Base-by-base conservation (phyloP, 2,888 invertebrate species). In the Lycocerus yunnanus region DNA sequence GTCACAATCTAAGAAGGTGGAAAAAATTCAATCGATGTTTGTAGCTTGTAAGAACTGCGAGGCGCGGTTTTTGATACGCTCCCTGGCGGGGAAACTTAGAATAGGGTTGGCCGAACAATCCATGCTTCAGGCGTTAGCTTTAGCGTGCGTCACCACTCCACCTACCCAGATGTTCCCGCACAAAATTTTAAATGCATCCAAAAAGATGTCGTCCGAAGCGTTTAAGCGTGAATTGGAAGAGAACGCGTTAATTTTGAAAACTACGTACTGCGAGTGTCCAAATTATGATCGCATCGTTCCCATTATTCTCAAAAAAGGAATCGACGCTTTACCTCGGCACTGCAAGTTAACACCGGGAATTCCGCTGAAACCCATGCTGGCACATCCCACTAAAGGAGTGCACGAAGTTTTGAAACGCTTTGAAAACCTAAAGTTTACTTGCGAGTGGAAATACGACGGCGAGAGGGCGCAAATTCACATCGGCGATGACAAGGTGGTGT, bases 381-480 rank as follows among this genome's bases (percentile, higher is more conserved):
- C 99, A 0, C 98, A 99, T 85, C 99, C 99, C 3, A 97, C 99
- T 0, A 96, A 95, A 86, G 98, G 97, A 3, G 94, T 99, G 1
- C 91, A 92, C 77, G 97, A 98, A 86, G 94, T 98, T 4, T 87
- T 98, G 70, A 90, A 92, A 75, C 90, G 96, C 83, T 92, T 86
- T 74, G 87, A 87, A 75, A 93, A 93, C 13, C 90, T 94, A 78
- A 91, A 92, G 82, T 99, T 99, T 86, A 98, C 98, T 0, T 99
- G 99, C 86, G 99, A 99, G 88, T 99, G 94, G 92, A 99, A 99
- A 87, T 99, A 99, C 86, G 99, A 99, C 87, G 99, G 99, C 0
- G 99, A 99, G 89, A 90, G 99, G 81, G 99, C 98, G 0, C 99
- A 98, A 92, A 95, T 97, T 80, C 97, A 97, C 84, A 88, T 91